These are phyloP conservation scores for Mergus octosetaceus DNA, from an alignment of 2,797 vertebrate genomes.

Conservation along the genomic window DNA sequence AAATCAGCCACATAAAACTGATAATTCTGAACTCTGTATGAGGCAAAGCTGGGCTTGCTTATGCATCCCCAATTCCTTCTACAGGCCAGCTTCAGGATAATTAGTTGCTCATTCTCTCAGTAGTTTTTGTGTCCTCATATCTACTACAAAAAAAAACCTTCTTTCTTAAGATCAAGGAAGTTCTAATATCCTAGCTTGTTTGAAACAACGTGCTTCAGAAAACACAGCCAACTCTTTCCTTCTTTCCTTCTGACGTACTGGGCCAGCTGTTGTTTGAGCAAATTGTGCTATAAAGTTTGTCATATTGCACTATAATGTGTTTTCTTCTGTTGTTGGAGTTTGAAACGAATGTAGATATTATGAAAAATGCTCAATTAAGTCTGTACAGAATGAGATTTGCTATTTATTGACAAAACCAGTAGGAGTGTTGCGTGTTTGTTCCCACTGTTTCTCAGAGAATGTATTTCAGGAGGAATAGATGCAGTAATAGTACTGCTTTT, in stretches of 20 bases:
- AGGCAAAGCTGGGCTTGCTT: background rate
- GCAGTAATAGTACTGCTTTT: background rate
- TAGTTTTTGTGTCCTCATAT: background rate
- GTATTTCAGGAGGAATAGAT: background rate
- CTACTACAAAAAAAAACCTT: background rate
- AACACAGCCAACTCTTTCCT: background rate
- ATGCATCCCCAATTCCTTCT: background rate
- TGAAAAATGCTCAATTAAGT: background rate
- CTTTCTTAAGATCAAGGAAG: background rate
- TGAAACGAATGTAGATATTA: background rate
- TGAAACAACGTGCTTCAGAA: conserved; percentile 31
- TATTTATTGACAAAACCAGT: background rate
- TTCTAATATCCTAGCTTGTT: conserved; percentile 39
- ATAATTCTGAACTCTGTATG: background rate
- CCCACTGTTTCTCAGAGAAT: background rate
- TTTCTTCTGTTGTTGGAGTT: background rate
- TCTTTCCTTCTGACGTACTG: background rate
- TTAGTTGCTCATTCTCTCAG: background rate
- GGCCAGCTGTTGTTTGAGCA: conserved; percentile 61
- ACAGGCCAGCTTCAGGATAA: background rate
- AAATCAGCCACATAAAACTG: background rate
- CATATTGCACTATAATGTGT: background rate
- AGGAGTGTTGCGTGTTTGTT: background rate
- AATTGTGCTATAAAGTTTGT: conserved; percentile 44
- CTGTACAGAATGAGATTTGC: background rate